Conservation (phyloP, 2,888 invertebrate genomes). For the Apamea epomidion region DNA sequence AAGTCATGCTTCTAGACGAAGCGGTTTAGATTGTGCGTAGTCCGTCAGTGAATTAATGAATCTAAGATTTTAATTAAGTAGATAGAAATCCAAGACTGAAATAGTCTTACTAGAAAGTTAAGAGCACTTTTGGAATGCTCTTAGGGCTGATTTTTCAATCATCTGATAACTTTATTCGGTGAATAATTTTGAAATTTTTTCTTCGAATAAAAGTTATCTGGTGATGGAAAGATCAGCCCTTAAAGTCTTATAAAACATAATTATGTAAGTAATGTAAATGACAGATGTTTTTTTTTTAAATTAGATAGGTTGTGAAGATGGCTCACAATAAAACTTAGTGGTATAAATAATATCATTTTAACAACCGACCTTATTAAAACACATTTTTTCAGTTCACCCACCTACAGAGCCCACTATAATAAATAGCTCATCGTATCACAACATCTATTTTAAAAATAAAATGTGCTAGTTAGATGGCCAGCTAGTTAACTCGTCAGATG, state of each 20-base stretch:
- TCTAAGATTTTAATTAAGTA: neutral
- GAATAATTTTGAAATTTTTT: too few relatives aligned
- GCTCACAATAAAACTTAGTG: too few relatives aligned
- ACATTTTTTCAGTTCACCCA: neutral
- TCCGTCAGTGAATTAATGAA: neutral
- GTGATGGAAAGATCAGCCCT: too few relatives aligned
- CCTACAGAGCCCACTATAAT: neutral
- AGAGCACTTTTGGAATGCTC: neutral
- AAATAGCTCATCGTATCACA: neutral
- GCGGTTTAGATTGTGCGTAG: neutral
- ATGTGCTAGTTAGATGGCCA: conserved; percentile 8
- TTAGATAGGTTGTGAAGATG: neutral
- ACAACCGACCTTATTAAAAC: neutral
- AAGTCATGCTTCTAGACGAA: neutral
- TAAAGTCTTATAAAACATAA: too few relatives aligned
- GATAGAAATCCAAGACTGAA: neutral
- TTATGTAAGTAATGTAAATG: too few relatives aligned
- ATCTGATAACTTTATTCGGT: too few relatives aligned
- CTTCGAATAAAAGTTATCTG: too few relatives aligned
- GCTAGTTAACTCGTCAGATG: conserved; percentile 56
- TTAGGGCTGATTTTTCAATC: too few relatives aligned
- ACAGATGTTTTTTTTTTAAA: too few relatives aligned
- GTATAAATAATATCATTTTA: neutral
- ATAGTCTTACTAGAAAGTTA: neutral
- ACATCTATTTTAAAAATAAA: conserved; percentile 22